These are phyloP conservation scores for Calliopsis andreniformis DNA, from an alignment of 1,140 invertebrate genomes.

Conservation along the genomic window DNA sequence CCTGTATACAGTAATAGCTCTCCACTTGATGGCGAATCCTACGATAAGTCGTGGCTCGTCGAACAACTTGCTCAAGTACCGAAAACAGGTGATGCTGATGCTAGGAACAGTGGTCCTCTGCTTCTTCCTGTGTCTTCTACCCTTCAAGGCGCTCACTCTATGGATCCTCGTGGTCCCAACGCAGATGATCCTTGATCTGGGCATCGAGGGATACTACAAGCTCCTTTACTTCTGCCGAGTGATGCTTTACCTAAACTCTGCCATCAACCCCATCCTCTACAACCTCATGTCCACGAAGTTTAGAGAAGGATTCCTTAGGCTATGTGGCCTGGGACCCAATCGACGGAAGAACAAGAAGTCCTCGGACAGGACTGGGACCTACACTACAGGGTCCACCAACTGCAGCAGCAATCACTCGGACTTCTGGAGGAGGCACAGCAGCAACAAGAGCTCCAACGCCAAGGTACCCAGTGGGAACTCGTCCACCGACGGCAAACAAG, in stretches of 20 bases:
- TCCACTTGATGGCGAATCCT: slow-evolving; percentile 90
- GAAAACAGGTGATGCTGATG: slow-evolving; percentile 93
- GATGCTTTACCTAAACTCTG: slow-evolving; percentile 94
- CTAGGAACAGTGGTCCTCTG: slow-evolving; percentile 93
- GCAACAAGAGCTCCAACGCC: slow-evolving; percentile 68
- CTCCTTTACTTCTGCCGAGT: slow-evolving; percentile 92
- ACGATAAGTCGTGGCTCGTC: slow-evolving; percentile 85
- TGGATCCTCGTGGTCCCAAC: slow-evolving; percentile 90
- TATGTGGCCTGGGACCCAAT: slow-evolving; percentile 77
- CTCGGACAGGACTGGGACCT: slow-evolving; percentile 66
- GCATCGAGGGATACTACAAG: slow-evolving; percentile 91
- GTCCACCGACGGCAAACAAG: slow-evolving; percentile 65
- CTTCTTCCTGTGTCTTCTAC: slow-evolving; percentile 94
- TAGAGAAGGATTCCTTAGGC: slow-evolving; percentile 88
- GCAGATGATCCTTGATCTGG: slow-evolving; percentile 84
- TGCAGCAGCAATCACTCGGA: slow-evolving; percentile 74
- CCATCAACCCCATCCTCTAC: slow-evolving; percentile 94
- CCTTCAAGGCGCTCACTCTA: slow-evolving; percentile 91
- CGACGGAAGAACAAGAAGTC: slow-evolving; percentile 61
- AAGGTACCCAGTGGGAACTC: slow-evolving; percentile 58
- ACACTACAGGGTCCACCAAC: slow-evolving; percentile 69
- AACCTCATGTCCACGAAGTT: slow-evolving; percentile 96
- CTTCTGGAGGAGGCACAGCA: slow-evolving; percentile 72
- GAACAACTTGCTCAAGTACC: slow-evolving; percentile 83
- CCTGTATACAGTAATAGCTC: slow-evolving; percentile 91